phyloP scores from a whole-genome alignment of 1,140 invertebrate species.

The Papilio glaucus region DNA sequence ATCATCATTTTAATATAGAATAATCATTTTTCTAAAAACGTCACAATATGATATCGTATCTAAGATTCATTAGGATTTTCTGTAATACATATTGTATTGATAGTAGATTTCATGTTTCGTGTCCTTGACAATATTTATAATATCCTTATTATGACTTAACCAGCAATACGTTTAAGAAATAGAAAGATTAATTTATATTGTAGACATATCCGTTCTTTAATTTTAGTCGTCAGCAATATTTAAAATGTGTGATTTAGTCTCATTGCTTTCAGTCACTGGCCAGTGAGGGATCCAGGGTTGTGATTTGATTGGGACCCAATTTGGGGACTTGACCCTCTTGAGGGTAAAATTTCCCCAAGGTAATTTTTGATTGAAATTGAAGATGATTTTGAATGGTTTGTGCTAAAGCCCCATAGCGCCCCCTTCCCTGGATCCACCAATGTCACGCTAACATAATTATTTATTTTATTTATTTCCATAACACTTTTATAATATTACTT shows the following conservation, averaged over 20 bases:
- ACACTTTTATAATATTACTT: slow-evolving; percentile 46
- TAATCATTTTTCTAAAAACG: background rate
- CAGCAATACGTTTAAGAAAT: background rate
- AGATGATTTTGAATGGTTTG: too few species aligned
- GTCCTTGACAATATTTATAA: background rate
- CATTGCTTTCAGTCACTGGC: slow-evolving; percentile 52
- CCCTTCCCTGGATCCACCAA: too few species aligned
- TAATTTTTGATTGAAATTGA: too few species aligned
- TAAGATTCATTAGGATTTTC: slow-evolving; percentile 16
- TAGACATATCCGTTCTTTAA: background rate
- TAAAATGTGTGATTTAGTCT: slow-evolving; percentile 49
- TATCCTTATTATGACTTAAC: background rate
- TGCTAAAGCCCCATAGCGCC: too few species aligned
- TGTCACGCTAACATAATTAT: too few species aligned
- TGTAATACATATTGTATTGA: slow-evolving; percentile 22
- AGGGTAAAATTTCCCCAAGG: too few species aligned
- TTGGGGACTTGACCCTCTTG: too few species aligned
- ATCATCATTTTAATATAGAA: background rate
- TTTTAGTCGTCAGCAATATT: slow-evolving; percentile 3
- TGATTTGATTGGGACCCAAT: too few species aligned
- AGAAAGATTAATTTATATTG: background rate
- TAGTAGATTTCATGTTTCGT: background rate
- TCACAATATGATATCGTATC: slow-evolving; percentile 23
- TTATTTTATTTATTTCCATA: slow-evolving; percentile 39
- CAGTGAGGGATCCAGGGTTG: too few species aligned